Conservation (phyloP, 2,888 invertebrate genomes). For the Tricholauxania praeusta region DNA sequence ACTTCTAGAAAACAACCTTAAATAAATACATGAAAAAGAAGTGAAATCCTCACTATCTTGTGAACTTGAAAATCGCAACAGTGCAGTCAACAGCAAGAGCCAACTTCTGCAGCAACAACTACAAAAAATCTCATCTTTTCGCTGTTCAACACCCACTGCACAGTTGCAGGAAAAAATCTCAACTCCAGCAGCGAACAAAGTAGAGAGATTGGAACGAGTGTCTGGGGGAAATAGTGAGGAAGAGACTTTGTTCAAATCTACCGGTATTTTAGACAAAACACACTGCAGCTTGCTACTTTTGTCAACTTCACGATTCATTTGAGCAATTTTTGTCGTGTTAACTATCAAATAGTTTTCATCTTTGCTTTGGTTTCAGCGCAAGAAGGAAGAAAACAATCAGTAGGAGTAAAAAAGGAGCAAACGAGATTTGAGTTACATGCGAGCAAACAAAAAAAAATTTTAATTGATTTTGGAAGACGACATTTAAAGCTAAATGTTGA, state of each 20-base stretch:
- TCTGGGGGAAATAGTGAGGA: not conserved
- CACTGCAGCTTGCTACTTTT: slow-evolving; percentile 17
- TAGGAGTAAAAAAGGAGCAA: not conserved
- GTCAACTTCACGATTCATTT: slow-evolving; percentile 30
- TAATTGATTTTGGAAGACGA: slow-evolving; percentile 25
- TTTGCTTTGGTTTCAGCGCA: slow-evolving; percentile 29
- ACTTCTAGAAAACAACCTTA: not conserved
- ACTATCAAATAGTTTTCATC: slow-evolving; percentile 49
- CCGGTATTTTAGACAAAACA: not conserved
- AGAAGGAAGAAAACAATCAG: not conserved
- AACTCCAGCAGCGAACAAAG: no score
- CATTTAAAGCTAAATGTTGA: no score
- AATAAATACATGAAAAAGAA: not conserved
- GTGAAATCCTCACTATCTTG: slow-evolving; percentile 1
- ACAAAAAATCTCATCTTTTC: slow-evolving; percentile 41
- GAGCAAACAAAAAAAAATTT: slow-evolving; percentile 1
- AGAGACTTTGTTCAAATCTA: not conserved
- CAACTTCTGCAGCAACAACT: slow-evolving; percentile 4
- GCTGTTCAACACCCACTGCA: slow-evolving; percentile 20
- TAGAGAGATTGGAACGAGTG: no score
- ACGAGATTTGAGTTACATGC: not conserved
- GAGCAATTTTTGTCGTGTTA: slow-evolving; percentile 43
- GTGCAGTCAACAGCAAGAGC: not conserved
- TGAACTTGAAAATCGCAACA: not conserved
- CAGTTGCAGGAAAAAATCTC: no score